A percentile compares a stretch with the other conserved stretches of the same genome.
phyloP scores from a whole-genome alignment of 2,797 vertebrate genomes.

The Hydrophis major region DNA sequence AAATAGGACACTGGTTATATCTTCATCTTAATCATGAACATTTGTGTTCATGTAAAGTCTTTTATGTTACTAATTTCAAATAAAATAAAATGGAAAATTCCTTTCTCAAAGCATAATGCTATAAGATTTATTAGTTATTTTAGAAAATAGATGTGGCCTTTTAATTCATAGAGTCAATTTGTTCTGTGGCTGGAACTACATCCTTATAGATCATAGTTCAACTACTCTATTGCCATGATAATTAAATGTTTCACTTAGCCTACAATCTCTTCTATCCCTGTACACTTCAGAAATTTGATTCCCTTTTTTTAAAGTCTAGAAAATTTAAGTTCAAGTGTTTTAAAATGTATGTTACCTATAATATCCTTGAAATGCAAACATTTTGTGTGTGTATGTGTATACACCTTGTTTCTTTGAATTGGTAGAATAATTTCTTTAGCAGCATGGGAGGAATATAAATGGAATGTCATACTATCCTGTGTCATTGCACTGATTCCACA shows the following conservation, averaged over 20 bases:
- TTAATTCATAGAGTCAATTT: neutral
- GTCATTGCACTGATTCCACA: constrained; percentile 18
- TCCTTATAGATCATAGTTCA: neutral
- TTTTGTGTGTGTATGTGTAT: neutral
- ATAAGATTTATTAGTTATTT: neutral
- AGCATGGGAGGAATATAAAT: constrained; percentile 19
- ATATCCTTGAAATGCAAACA: constrained; percentile 6
- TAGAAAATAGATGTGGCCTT: neutral
- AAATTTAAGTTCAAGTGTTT: neutral
- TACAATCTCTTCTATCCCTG: neutral
- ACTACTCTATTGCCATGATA: neutral
- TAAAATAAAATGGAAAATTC: neutral
- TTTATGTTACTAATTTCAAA: constrained; percentile 11
- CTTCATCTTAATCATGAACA: neutral
- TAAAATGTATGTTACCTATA: constrained; percentile 1
- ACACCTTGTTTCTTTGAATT: constrained; percentile 6
- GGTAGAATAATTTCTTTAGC: neutral
- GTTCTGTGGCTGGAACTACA: neutral
- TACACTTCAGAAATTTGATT: neutral
- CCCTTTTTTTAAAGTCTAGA: constrained; percentile 1
- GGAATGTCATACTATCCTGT: constrained; percentile 17
- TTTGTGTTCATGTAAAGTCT: constrained; percentile 7
- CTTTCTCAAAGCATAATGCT: neutral
- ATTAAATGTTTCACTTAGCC: neutral
- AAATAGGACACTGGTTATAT: neutral